Evolutionary conservation across 1,140 invertebrate species (phyloP), one percentile per base, ranked within the genome.

Genomic region (Trichogramma pretiosum): DNA sequence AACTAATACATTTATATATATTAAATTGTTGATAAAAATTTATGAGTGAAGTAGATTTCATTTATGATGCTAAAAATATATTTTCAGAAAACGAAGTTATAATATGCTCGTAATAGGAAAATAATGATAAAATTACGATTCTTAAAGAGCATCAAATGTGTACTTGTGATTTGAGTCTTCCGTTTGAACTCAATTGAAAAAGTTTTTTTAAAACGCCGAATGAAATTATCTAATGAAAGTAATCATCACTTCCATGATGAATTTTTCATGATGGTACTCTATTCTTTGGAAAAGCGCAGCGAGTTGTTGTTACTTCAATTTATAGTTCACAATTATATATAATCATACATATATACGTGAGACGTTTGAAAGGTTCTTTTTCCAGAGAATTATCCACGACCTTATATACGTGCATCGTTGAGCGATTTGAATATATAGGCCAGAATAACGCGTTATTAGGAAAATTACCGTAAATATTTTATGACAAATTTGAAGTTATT

Each of bases 151-250:
- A n/a, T n/a, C n/a, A n/a, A 22, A 37, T 28, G 28, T n/a, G n/a
- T 46, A 46, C 23, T 23, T 40, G 35, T 47, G 40, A 48, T 48
- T 48, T 40, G 39, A 44, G 50, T 52, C 50, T 52, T 52, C 50
- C 50, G 39, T 48, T 44, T 13, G 16, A 36, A 16, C 22, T 18
- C 30, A 26, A 17, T 16, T 46, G 19, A 35, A 48, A 41, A 48
- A 48, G 45, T 28, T 48, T 43, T 16, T 37, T 41, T 36, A 32
- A 28, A 46, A n/a, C n/a, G n/a, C n/a, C n/a, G n/a, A n/a, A n/a
- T n/a, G n/a, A n/a, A n/a, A n/a, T n/a, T n/a, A n/a, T n/a, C n/a
- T n/a, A n/a, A n/a, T n/a, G n/a, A n/a, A n/a, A n/a, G n/a, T n/a
- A n/a, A n/a, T n/a, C n/a, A n/a, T n/a, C n/a, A n/a, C n/a, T n/a